Evolutionary conservation across 2,113 vertebrate species (phyloP), one percentile per base, ranked within the genome.

Genomic region (Peromyscus polionotus): DNA sequence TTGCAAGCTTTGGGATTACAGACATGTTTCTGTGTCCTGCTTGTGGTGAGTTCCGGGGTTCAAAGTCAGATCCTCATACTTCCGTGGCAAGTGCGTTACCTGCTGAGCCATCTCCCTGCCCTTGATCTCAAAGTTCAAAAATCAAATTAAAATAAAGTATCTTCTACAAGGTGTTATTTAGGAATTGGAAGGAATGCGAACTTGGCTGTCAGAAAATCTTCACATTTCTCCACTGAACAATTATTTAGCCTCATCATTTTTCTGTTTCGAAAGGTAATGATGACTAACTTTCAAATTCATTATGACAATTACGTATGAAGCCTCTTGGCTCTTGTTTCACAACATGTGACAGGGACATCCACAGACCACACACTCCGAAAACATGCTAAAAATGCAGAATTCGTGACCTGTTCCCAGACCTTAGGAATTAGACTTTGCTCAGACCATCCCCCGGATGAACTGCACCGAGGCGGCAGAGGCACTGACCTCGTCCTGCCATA

Each of bases 241-340:
- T 80, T 75, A 83, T 68, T 95, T 20, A 79, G 65, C 39, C 26
- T 84, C 11, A 33, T 63, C 6, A 22, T 77, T 26, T 26, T 10
- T 45, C 61, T 79, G 2, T 77, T 91, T 92, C 68, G 51, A 94
- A 91, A 91, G 33, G n/a, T 39, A 67, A 26, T 89, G 65, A 70
- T 65, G 42, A 36, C 24, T 85, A 12, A 3, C 68, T 89, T 68
- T 90, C n/a, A 31, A 76, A 79, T 93, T 81, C 84, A 68, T 80
- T 76, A 0, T 39, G 90, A 70, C 14, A n/a, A 59, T 67, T 94
- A 93, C 24, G 70, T 59, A 45, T 20, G 36, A 94, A 87, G 19
- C 13, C 75, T 84, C 93, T 90, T 13, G 33, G 26, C 59, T 95
- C 48, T 61, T 67, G 39, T 42, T 91, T 84, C 31, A 90, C 54